Conservation (phyloP, 2,113 vertebrate species). For the Rhea americana region DNA sequence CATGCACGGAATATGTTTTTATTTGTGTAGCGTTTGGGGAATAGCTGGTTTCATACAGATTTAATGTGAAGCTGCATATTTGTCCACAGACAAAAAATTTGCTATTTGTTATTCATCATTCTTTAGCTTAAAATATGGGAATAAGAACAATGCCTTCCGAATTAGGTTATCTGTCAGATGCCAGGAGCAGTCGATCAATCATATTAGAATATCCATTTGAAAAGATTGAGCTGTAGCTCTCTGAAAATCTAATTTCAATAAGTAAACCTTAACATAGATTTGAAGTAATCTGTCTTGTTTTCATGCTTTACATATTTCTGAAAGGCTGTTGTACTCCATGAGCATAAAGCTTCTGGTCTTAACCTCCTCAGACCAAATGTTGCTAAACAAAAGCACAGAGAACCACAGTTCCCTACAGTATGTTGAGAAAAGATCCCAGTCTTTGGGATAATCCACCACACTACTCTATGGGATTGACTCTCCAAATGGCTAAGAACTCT, state of each 20-base stretch:
- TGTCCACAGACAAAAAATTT: not conserved
- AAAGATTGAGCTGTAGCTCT: not conserved
- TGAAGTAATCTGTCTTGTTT: not conserved
- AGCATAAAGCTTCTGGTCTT: not conserved
- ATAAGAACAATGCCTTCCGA: not conserved
- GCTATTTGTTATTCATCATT: not conserved
- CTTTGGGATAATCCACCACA: not conserved
- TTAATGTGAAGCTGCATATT: not conserved
- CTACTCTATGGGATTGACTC: not conserved
- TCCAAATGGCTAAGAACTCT: not conserved
- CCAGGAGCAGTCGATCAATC: not conserved
- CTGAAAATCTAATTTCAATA: constrained; percentile 5
- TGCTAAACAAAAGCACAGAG: not conserved
- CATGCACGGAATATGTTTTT: not conserved
- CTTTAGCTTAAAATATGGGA: not conserved
- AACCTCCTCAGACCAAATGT: not conserved
- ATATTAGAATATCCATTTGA: not conserved
- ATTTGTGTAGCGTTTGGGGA: not conserved
- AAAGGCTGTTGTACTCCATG: not conserved
- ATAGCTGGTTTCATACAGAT: not conserved
- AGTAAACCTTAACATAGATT: not conserved
- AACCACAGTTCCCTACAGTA: not conserved
- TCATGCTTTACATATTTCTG: not conserved
- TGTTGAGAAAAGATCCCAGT: not conserved
- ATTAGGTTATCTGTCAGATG: not conserved